Percentiles rank a stretch among this genome's conserved stretches.
phyloP scores from a whole-genome alignment of 2,797 vertebrate species.

The Myotis vivesi region DNA sequence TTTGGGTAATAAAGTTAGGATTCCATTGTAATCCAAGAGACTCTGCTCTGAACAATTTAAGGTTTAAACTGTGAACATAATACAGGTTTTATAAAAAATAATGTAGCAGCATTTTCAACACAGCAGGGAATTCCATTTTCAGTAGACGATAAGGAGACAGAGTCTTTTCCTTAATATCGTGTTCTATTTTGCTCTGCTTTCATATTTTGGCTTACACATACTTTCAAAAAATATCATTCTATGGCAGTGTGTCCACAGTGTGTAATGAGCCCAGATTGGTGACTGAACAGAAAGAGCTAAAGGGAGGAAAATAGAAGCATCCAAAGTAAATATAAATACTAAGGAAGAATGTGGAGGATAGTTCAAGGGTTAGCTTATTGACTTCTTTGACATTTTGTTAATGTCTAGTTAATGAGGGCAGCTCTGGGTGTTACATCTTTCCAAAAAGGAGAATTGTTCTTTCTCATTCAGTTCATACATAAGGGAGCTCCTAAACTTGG shows the following conservation, averaged over 20 bases:
- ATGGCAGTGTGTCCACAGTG: neutral
- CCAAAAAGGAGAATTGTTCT: neutral
- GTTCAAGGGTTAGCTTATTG: neutral
- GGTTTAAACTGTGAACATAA: constrained; percentile 10
- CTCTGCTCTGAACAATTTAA: neutral
- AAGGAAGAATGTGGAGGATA: neutral
- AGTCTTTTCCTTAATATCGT: neutral
- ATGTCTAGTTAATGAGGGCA: neutral
- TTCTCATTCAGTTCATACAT: neutral
- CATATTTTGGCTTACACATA: neutral
- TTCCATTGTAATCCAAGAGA: neutral
- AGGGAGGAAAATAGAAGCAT: neutral
- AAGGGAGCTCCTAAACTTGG: neutral
- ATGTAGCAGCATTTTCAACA: neutral
- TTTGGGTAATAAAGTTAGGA: neutral
- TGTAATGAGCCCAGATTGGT: neutral
- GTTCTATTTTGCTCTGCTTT: constrained; percentile 12
- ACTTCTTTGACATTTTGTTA: neutral
- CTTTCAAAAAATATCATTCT: neutral
- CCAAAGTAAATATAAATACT: neutral
- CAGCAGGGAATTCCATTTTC: constrained; percentile 16
- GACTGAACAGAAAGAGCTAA: neutral
- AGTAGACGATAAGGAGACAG: neutral
- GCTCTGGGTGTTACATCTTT: neutral
- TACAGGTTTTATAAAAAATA: neutral